phyloP scores from a whole-genome alignment of 2,888 invertebrate genomes.

The Xanthia icteritia region DNA sequence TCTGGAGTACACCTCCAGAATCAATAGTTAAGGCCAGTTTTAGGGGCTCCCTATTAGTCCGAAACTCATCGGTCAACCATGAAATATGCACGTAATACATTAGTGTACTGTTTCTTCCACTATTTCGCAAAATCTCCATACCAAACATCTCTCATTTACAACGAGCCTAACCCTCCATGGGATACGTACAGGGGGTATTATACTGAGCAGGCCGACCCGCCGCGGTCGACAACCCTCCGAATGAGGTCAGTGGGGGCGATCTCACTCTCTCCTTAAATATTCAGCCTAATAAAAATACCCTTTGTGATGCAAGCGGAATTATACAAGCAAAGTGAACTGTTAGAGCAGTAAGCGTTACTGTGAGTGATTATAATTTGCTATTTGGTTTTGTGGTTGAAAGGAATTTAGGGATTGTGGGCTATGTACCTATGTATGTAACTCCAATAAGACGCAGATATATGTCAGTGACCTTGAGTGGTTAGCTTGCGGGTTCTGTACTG shows the following conservation, averaged over 20 bases:
- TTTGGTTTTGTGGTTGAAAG: not conserved
- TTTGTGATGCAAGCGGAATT: conserved; percentile 50
- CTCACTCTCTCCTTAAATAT: conserved; percentile 60
- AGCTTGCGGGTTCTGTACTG: too few relatives aligned
- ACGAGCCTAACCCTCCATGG: conserved; percentile 47
- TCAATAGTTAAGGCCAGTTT: too few relatives aligned
- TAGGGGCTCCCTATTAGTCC: too few relatives aligned
- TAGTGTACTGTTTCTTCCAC: too few relatives aligned
- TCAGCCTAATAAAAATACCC: conserved; percentile 57
- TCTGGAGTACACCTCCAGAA: too few relatives aligned
- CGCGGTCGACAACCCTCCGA: conserved; percentile 63
- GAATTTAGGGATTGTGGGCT: not conserved
- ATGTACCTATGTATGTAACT: too few relatives aligned
- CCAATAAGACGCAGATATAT: too few relatives aligned
- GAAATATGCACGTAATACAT: too few relatives aligned
- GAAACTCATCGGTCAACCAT: too few relatives aligned
- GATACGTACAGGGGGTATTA: conserved; percentile 55
- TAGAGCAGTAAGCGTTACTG: not conserved
- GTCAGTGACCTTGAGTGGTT: too few relatives aligned
- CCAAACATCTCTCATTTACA: conserved; percentile 31
- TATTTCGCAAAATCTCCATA: not conserved
- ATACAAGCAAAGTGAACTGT: conserved; percentile 6
- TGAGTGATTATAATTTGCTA: not conserved
- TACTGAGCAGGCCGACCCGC: conserved; percentile 52
- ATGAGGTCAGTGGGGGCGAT: conserved; percentile 64